Conservation (phyloP, 1,140 invertebrate species). For the Trachelipus rathkii region DNA sequence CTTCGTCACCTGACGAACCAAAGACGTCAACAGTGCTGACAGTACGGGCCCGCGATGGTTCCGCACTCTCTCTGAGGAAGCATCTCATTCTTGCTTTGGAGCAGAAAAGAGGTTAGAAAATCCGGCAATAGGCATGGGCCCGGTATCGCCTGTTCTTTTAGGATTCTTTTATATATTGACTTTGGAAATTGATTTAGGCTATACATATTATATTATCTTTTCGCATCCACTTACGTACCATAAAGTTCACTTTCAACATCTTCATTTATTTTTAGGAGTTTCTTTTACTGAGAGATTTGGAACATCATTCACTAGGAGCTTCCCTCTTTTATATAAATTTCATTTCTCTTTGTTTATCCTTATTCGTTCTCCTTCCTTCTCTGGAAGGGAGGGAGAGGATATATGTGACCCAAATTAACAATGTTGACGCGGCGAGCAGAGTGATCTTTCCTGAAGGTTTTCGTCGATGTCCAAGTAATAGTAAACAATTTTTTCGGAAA, state of each 20-base stretch:
- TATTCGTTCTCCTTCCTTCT: neutral
- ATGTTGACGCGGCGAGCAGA: neutral
- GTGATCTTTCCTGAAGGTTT: neutral
- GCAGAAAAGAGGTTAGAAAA: slow-evolving; percentile 39
- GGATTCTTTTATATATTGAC: slow-evolving; percentile 48
- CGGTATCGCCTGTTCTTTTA: no score
- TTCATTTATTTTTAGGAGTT: no score
- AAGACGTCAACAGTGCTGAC: slow-evolving; percentile 44
- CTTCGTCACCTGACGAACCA: slow-evolving; percentile 52
- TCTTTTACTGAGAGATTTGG: no score
- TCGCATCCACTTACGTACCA: no score
- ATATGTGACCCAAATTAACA: neutral
- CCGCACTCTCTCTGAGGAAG: slow-evolving; percentile 34
- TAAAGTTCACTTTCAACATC: no score
- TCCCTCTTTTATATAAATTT: neutral
- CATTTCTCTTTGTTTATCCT: neutral
- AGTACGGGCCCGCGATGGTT: slow-evolving; percentile 39
- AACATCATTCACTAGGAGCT: slow-evolving; percentile 1
- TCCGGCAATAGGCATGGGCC: no score
- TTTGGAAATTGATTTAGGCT: slow-evolving; percentile 48
- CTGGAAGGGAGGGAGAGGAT: neutral
- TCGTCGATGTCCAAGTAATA: neutral
- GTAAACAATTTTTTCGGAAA: neutral
- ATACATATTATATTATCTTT: slow-evolving; percentile 26
- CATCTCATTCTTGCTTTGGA: no score